A percentile compares a stretch with the other conserved stretches of the same genome.
phyloP scores from a whole-genome alignment of 2,797 vertebrate genomes.

The Rhadinocentrus ornatus region DNA sequence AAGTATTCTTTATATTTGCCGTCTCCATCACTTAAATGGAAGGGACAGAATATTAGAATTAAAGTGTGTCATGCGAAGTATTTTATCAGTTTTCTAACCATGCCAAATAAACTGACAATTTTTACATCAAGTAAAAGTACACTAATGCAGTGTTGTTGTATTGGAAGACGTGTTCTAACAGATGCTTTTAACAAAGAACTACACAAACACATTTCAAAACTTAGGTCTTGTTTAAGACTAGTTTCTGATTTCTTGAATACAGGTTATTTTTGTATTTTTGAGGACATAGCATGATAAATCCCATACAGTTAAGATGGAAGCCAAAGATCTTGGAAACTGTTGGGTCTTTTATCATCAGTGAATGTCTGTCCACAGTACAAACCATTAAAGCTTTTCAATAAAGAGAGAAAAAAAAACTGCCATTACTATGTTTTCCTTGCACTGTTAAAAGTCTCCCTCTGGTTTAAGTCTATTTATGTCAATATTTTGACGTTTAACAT shows the following conservation, averaged over 20 bases:
- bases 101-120: neutral
- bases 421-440: neutral
- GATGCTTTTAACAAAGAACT: neutral
- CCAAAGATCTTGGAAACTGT: neutral
- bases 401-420: neutral
- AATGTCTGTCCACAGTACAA: neutral
- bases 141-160: neutral
- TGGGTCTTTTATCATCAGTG: too few species aligned
- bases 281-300: neutral
- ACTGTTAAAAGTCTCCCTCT: neutral
- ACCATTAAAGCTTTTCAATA: neutral
- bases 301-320: neutral
- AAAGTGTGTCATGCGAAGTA: neutral
- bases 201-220: neutral
- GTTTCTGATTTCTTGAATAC: too few species aligned
- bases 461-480: too few species aligned
- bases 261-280: too few species aligned
- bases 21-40: too few species aligned
- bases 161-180: too few species aligned
- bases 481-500: neutral
- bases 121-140: neutral
- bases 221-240: neutral
- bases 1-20: neutral
- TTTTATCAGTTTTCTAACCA: neutral
- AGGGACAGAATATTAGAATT: neutral